Percentiles rank a stretch among this genome's conserved stretches.
Conservation (phyloP, 2,797 vertebrate genomes). For the Aldrovandia affinis region DNA sequence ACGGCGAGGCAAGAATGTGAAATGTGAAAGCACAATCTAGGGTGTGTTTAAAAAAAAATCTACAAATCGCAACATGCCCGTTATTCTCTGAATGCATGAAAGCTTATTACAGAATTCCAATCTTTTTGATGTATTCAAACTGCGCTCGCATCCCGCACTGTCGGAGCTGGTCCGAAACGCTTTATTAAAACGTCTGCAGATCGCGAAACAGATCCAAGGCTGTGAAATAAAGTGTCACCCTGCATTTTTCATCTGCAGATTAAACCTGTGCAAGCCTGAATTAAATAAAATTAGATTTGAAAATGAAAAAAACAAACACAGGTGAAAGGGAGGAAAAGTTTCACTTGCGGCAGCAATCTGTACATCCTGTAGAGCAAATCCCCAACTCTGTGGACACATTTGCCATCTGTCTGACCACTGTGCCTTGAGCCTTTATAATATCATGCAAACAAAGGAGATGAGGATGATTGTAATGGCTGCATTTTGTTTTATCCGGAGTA, state of each 20-base stretch:
- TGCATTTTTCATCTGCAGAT: slow-evolving; percentile 75
- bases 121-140: slow-evolving; percentile 71
- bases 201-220: slow-evolving; percentile 60
- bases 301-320: slow-evolving; percentile 69
- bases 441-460: not conserved
- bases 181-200: slow-evolving; percentile 73
- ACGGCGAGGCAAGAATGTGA: not conserved
- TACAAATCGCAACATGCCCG: slow-evolving; percentile 54
- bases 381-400: not conserved
- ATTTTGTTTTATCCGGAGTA: not conserved
- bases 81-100: slow-evolving; percentile 52
- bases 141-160: slow-evolving; percentile 53
- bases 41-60: slow-evolving; percentile 60
- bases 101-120: slow-evolving; percentile 70
- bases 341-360: slow-evolving; percentile 39
- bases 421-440: not conserved
- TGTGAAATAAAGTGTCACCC: slow-evolving; percentile 78
- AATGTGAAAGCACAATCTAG: slow-evolving; percentile 3
- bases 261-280: slow-evolving; percentile 69
- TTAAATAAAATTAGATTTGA: slow-evolving; percentile 75
- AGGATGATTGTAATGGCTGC: not conserved
- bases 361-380: not conserved
- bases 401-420: slow-evolving; percentile 2
- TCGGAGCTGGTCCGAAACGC: slow-evolving; percentile 59
- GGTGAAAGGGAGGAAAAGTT: slow-evolving; percentile 48